phyloP scores from a whole-genome alignment of 2,888 invertebrate species.

The Helobdella robusta region DNA sequence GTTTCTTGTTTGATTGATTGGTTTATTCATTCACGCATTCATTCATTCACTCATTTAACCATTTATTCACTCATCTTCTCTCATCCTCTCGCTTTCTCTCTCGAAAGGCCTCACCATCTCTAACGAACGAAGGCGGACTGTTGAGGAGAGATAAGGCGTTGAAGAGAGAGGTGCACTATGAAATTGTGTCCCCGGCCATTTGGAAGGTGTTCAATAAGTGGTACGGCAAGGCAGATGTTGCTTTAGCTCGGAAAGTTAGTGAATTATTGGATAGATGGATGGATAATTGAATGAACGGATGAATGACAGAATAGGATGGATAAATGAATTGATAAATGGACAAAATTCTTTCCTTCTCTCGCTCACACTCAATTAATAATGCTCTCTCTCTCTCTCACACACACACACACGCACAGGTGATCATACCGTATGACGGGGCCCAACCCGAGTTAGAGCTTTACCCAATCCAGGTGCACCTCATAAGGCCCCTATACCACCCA shows the following conservation, averaged over 20 bases:
- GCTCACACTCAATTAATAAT: too few species aligned
- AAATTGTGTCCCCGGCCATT: constrained; percentile 71
- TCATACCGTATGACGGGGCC: constrained; percentile 58
- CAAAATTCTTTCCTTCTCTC: too few species aligned
- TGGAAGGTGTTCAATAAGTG: constrained; percentile 74
- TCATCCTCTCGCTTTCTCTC: neutral
- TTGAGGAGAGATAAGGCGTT: constrained; percentile 65
- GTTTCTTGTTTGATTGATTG: neutral
- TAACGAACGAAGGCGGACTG: constrained; percentile 80
- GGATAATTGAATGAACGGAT: too few species aligned
- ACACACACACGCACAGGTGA: too few species aligned
- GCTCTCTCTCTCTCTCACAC: too few species aligned
- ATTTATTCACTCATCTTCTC: neutral
- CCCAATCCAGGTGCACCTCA: constrained; percentile 66
- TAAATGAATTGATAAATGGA: too few species aligned
- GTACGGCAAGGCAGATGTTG: constrained; percentile 66
- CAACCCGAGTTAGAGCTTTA: constrained; percentile 69
- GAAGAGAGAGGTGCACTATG: constrained; percentile 72
- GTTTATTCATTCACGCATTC: too few species aligned
- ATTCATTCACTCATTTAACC: too few species aligned
- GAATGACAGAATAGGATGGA: too few species aligned
- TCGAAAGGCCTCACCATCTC: constrained; percentile 53
- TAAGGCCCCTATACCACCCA: too few species aligned
- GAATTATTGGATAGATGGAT: too few species aligned
- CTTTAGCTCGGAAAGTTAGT: constrained; percentile 67